Evolutionary conservation across 2,888 invertebrate species (phyloP).

Genomic region (Agonopterix arenella): DNA sequence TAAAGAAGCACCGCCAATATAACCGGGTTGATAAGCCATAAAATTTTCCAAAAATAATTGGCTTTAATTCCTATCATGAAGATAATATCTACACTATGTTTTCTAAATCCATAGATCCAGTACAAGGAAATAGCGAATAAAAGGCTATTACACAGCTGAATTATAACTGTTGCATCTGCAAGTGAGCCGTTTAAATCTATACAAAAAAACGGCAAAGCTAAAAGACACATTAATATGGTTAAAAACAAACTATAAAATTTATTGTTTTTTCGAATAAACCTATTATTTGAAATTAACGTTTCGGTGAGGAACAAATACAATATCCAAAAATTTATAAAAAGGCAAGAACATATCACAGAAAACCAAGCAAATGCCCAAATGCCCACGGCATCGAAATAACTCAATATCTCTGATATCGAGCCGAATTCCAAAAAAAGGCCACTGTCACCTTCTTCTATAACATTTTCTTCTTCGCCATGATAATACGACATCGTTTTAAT

Average conservation of each 20-base stretch:
- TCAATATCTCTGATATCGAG: slow-evolving; percentile 49
- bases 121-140: slow-evolving; percentile 52
- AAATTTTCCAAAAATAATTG: slow-evolving; percentile 51
- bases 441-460: slow-evolving; percentile 44
- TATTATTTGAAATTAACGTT: slow-evolving; percentile 20
- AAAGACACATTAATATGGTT: slow-evolving; percentile 24
- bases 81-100: slow-evolving; percentile 56
- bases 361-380: slow-evolving; percentile 59
- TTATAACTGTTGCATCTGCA: slow-evolving; percentile 39
- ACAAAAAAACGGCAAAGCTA: slow-evolving; percentile 51
- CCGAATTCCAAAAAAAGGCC: slow-evolving; percentile 43
- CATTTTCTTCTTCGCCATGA: slow-evolving; percentile 56
- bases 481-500: slow-evolving; percentile 60
- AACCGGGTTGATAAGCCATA: slow-evolving; percentile 53
- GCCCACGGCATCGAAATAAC: slow-evolving; percentile 43
- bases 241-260: slow-evolving; percentile 26
- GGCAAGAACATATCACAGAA: slow-evolving; percentile 37
- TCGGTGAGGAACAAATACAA: slow-evolving; percentile 42
- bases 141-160: slow-evolving; percentile 45
- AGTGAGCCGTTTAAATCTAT: slow-evolving; percentile 47
- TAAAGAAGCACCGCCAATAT: slow-evolving; percentile 16
- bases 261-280: slow-evolving; percentile 24
- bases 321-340: slow-evolving; percentile 50
- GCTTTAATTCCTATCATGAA: slow-evolving; percentile 68
- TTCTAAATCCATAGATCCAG: slow-evolving; percentile 57